phyloP scores from a whole-genome alignment of 2,113 vertebrate species.

The Ellobius talpinus region DNA sequence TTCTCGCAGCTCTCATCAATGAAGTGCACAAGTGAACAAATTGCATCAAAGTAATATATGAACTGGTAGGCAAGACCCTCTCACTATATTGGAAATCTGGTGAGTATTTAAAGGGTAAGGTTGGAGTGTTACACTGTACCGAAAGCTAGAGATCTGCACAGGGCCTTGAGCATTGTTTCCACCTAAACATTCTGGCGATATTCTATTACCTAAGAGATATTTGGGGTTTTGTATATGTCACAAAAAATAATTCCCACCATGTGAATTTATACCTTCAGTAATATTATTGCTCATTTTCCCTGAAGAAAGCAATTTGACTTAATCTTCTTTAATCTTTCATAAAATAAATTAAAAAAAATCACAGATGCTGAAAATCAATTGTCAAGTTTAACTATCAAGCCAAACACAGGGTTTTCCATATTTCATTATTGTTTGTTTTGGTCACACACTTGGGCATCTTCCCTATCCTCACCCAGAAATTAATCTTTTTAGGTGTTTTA shows the following conservation, averaged over 20 bases:
- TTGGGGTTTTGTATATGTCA: background rate
- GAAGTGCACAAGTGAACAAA: background rate
- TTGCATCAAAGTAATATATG: background rate
- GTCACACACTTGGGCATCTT: background rate
- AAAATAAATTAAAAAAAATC: background rate
- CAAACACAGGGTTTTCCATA: background rate
- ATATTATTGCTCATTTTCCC: slow-evolving; percentile 13
- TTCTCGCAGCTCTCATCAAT: background rate
- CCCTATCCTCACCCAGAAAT: background rate
- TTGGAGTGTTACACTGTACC: background rate
- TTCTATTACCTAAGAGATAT: background rate
- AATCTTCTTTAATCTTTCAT: slow-evolving; percentile 27
- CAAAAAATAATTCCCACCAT: background rate
- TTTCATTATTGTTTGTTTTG: background rate
- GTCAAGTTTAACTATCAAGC: background rate
- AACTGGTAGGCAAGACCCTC: background rate
- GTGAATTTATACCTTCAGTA: background rate
- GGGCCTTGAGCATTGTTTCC: background rate
- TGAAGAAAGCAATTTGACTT: slow-evolving; percentile 15
- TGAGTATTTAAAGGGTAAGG: background rate
- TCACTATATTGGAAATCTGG: background rate
- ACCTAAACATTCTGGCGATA: background rate
- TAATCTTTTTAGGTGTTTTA: background rate
- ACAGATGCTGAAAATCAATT: background rate
- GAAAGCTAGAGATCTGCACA: background rate